Evolutionary conservation across 2,113 vertebrate species (phyloP).

Genomic region (Neotoma lepida): DNA sequence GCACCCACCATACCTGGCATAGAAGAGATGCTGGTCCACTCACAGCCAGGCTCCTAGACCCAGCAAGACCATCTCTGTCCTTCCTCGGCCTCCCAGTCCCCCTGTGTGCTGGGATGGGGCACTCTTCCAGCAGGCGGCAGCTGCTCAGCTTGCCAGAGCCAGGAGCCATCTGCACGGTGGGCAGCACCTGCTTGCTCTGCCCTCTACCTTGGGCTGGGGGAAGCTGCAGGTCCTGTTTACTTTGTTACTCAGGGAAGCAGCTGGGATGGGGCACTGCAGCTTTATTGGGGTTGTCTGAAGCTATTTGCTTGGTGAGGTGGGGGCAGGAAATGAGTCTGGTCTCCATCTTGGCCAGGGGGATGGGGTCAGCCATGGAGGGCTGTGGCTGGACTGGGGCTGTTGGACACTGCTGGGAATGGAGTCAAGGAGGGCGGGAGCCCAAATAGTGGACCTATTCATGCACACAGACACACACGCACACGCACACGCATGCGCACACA

Average conservation of each 20-base stretch:
- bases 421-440: not conserved
- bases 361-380: not conserved
- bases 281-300: conserved; percentile 49
- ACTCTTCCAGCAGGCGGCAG: not conserved
- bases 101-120: too few species aligned
- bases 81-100: not conserved
- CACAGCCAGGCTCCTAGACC: not conserved
- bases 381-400: not conserved
- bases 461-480: accelerated
- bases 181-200: not conserved
- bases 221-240: conserved; percentile 44
- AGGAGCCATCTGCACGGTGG: accelerated
- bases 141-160: not conserved
- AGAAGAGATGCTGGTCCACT: not conserved
- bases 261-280: conserved; percentile 50
- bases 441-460: too few species aligned
- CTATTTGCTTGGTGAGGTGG: conserved; percentile 58
- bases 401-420: not conserved
- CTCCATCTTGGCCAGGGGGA: not conserved
- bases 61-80: not conserved
- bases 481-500: not conserved
- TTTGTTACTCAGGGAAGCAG: conserved; percentile 73
- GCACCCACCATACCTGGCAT: not conserved
- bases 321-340: conserved; percentile 57
- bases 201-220: not conserved